A percentile compares a stretch with the other conserved stretches of the same genome.
Evolutionary conservation across 1,140 invertebrate species (phyloP).

Genomic region (Plutomurus gul): DNA sequence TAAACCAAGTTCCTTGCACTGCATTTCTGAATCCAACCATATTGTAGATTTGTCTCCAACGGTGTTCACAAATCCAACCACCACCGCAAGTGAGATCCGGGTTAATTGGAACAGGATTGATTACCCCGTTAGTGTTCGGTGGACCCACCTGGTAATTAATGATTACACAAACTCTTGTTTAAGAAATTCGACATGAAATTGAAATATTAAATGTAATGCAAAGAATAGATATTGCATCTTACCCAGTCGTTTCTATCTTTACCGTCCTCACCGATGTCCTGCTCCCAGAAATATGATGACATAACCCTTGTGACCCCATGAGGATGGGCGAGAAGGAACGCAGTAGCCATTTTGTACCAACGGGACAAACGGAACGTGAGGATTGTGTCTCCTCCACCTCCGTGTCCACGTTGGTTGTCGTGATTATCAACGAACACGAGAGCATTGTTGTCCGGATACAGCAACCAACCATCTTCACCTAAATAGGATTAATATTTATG

Average conservation of each 20-base stretch:
- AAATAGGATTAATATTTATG: background rate
- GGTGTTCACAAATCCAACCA: conserved; percentile 88
- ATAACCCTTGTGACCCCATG: conserved; percentile 58
- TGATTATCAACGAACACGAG: conserved; percentile 66
- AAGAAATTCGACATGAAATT: background rate
- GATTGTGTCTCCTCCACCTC: conserved; percentile 60
- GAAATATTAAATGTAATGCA: background rate
- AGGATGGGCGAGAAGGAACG: conserved; percentile 65
- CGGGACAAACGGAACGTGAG: conserved; percentile 66
- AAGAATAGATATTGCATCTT: background rate
- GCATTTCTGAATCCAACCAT: conserved; percentile 77
- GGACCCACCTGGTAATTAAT: conserved; percentile 61
- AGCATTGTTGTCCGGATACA: conserved; percentile 56
- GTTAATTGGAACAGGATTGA: conserved; percentile 69
- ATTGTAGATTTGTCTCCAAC: conserved; percentile 78
- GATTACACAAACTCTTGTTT: background rate
- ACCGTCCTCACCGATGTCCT: conserved; percentile 43
- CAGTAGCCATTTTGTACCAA: conserved; percentile 66
- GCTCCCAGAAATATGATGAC: conserved; percentile 58
- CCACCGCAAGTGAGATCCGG: conserved; percentile 70
- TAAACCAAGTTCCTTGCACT: conserved; percentile 56
- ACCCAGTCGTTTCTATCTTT: conserved; percentile 33
- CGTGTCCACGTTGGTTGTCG: conserved; percentile 69
- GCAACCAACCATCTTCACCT: conserved; percentile 59
- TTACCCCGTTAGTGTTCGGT: conserved; percentile 68